phyloP scores from a whole-genome alignment of 1,140 invertebrate genomes.

The Lepidurus couesii region DNA sequence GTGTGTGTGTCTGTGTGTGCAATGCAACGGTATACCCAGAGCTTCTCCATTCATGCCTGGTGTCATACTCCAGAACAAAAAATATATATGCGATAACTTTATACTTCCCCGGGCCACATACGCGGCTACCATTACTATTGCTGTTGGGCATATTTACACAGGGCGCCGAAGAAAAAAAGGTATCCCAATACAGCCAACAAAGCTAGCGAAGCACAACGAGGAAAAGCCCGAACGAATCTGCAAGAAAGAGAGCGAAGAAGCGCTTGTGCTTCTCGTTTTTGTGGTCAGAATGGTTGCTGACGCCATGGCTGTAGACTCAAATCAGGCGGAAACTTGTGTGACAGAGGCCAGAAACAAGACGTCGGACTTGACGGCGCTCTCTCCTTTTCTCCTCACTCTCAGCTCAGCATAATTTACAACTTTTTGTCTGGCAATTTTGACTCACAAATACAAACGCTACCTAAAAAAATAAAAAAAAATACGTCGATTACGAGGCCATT shows the following conservation, averaged over 20 bases:
- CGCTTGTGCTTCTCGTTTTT: slow-evolving; percentile 13
- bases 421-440: not conserved
- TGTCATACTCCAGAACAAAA: too few relatives aligned
- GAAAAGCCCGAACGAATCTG: not conserved
- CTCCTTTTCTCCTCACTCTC: slow-evolving; percentile 3
- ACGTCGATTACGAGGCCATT: not conserved
- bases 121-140: too few relatives aligned
- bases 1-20: too few relatives aligned
- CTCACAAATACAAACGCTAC: not conserved
- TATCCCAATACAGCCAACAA: too few relatives aligned
- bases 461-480: not conserved
- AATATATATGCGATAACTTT: too few relatives aligned
- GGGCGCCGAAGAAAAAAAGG: too few relatives aligned
- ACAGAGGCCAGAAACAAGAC: slow-evolving; percentile 5
- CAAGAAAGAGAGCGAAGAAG: not conserved
- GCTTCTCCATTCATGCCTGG: too few relatives aligned
- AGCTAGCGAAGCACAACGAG: not conserved
- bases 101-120: too few relatives aligned
- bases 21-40: too few relatives aligned
- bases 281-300: slow-evolving; percentile 10
- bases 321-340: slow-evolving; percentile 10
- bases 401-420: not conserved
- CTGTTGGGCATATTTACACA: too few relatives aligned
- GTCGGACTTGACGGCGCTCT: slow-evolving; percentile 7
- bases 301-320: slow-evolving; percentile 12